These are phyloP conservation scores for Hyperopisus bebe DNA, from an alignment of 2,113 vertebrate genomes.

Conservation along the genomic window DNA sequence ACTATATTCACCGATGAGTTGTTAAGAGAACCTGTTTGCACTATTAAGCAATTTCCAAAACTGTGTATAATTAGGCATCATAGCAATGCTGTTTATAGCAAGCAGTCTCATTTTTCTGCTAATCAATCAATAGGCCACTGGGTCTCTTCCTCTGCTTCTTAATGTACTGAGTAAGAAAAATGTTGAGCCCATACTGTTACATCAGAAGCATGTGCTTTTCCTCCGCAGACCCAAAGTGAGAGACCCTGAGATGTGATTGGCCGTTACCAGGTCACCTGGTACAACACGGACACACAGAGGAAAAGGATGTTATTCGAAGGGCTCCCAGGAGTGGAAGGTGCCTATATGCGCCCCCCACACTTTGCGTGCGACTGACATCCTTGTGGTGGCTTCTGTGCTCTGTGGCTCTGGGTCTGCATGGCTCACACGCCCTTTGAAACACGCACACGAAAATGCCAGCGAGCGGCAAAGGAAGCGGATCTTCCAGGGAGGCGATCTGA, in stretches of 20 bases:
- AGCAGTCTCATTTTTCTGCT: constrained; percentile 65
- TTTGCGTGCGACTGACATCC: not conserved
- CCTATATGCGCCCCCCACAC: not conserved
- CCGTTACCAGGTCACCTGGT: not conserved
- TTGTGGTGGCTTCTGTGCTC: not conserved
- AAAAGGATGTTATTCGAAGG: not conserved
- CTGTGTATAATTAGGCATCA: constrained; percentile 58
- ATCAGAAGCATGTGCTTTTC: not conserved
- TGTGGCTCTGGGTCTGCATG: not conserved
- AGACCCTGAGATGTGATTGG: not conserved
- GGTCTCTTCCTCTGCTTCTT: constrained; percentile 63
- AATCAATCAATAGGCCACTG: constrained; percentile 68
- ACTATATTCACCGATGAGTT: constrained; percentile 30
- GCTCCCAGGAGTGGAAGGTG: not conserved
- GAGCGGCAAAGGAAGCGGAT: not conserved
- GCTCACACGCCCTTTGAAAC: not conserved
- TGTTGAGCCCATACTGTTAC: not conserved
- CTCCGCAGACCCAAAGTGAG: not conserved
- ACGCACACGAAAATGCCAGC: not conserved
- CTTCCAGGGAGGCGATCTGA: not conserved
- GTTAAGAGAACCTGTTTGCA: constrained; percentile 55
- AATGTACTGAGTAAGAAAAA: constrained; percentile 57
- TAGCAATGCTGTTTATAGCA: constrained; percentile 70
- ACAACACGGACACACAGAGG: not conserved
- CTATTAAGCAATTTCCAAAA: constrained; percentile 48